A percentile compares a stretch with the other conserved stretches of the same genome.
Conservation (phyloP, 2,113 vertebrate species). For the Corythornis vintsioides region DNA sequence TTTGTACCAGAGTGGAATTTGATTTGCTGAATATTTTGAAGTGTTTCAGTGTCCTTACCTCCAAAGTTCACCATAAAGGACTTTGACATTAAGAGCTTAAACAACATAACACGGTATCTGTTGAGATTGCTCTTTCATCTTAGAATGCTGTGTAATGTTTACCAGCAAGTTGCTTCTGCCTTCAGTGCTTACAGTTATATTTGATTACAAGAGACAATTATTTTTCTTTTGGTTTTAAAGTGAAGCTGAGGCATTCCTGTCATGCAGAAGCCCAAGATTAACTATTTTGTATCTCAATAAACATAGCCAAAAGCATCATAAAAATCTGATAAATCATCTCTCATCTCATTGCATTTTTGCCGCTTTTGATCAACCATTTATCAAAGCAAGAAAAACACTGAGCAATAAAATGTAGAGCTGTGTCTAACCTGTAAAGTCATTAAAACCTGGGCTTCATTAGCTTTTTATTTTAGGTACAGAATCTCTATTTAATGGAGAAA, state of each 20-base stretch:
- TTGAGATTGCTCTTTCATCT: not conserved
- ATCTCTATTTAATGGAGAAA: not conserved
- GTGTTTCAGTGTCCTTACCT: not conserved
- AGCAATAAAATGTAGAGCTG: not conserved
- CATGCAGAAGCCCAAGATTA: not conserved
- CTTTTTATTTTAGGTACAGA: not conserved
- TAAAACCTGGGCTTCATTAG: not conserved
- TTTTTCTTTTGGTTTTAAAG: not conserved
- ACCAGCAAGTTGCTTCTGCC: not conserved
- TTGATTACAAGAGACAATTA: not conserved
- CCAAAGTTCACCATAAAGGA: not conserved
- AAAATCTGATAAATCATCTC: not conserved
- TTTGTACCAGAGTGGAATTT: not conserved
- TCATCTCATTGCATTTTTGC: not conserved
- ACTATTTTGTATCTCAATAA: not conserved
- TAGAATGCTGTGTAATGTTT: not conserved
- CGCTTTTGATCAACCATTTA: not conserved
- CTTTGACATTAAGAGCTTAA: not conserved
- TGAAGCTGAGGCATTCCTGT: not conserved
- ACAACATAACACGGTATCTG: not conserved
- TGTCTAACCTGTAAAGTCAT: not conserved
- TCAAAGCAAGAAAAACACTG: not conserved
- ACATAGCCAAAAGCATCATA: not conserved
- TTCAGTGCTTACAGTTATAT: not conserved
- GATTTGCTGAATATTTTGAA: not conserved